Conservation (phyloP, 2,113 vertebrate species). For the Hyperoodon ampullatus region DNA sequence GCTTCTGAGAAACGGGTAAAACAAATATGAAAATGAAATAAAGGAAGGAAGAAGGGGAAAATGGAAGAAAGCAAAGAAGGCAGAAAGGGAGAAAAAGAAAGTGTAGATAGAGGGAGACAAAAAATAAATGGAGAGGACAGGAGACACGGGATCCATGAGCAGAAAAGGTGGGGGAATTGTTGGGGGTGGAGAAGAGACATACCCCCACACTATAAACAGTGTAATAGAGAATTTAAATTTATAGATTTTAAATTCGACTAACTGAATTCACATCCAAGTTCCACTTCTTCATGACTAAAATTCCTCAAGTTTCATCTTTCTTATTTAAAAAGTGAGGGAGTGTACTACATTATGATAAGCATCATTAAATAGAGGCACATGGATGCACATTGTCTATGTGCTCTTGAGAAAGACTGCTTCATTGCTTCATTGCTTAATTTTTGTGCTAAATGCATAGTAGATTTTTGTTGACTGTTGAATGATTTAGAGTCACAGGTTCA, state of each 20-base stretch:
- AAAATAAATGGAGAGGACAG: neutral
- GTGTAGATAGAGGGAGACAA: neutral
- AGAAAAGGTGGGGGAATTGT: fast-evolving
- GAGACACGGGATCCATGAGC: neutral
- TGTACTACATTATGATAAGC: neutral
- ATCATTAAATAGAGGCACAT: neutral
- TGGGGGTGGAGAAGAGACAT: neutral
- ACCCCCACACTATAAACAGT: neutral
- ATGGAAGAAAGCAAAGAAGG: neutral
- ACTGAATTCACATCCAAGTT: neutral
- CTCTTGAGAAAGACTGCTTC: neutral
- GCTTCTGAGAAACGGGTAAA: neutral
- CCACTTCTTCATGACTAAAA: neutral
- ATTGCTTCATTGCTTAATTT: neutral
- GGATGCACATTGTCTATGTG: too few relatives aligned
- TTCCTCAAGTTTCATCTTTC: neutral
- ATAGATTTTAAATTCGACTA: neutral
- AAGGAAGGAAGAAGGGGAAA: fast-evolving
- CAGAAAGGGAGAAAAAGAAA: neutral
- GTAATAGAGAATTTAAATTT: neutral
- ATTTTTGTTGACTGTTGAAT: neutral
- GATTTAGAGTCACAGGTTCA: neutral
- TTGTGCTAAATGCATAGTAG: neutral
- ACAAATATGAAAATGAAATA: neutral
- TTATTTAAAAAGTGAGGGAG: neutral